phyloP scores from a whole-genome alignment of 2,113 vertebrate genomes.

The Sylvia atricapilla region DNA sequence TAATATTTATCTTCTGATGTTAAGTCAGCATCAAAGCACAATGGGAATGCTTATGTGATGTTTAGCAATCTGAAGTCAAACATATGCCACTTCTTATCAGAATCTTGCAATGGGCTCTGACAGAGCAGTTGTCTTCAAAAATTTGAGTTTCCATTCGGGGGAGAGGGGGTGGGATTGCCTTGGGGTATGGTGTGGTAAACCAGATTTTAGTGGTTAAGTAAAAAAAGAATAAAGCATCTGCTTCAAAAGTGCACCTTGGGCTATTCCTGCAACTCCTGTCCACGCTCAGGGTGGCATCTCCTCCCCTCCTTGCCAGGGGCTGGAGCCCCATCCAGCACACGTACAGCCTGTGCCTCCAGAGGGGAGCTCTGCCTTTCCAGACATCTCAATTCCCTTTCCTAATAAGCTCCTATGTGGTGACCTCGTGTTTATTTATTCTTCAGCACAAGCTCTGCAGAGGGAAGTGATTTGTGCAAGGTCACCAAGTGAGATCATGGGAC shows the following conservation, averaged over 20 bases:
- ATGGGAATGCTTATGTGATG: constrained; percentile 1
- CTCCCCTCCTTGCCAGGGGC: too few species aligned
- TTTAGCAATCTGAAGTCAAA: constrained; percentile 37
- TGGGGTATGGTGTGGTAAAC: neutral
- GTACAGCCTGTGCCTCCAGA: neutral
- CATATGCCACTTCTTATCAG: neutral
- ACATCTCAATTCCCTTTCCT: neutral
- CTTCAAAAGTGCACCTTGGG: neutral
- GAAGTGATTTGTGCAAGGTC: neutral
- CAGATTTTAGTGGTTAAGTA: neutral
- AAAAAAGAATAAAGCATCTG: neutral
- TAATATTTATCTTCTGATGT: constrained; percentile 45
- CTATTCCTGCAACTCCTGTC: neutral
- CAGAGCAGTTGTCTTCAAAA: neutral
- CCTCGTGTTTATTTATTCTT: neutral
- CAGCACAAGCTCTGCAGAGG: neutral
- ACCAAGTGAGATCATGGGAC: neutral
- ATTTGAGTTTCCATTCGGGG: neutral
- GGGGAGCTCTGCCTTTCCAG: neutral
- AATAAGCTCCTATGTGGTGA: neutral
- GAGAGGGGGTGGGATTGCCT: neutral
- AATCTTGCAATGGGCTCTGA: neutral
- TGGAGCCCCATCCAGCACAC: neutral
- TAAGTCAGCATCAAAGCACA: constrained; percentile 37
- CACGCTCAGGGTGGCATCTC: neutral